Evolutionary conservation across 2,113 vertebrate genomes (phyloP), one percentile per base, ranked within the genome.

Genomic region (Panthera leo): DNA sequence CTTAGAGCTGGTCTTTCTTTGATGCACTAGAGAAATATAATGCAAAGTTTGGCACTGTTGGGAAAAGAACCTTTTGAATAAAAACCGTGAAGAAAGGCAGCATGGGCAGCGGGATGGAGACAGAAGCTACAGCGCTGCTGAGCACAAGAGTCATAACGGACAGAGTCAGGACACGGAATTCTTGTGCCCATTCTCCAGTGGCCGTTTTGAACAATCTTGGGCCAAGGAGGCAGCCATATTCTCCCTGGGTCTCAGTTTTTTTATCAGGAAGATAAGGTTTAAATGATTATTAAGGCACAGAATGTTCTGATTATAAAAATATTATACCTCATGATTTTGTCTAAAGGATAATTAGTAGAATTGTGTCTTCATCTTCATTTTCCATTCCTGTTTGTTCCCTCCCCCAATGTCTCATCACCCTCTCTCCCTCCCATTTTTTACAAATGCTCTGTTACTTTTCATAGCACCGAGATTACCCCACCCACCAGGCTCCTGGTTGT

Each of bases 221-320:
- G 25, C 19, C 55, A 90, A 78, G n/a, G 61, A 95, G 2, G 18
- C 11, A 31, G 2, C 23, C 11, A 31, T 55, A 53, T 3, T 89
- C 13, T 51, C 3, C 51, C 48, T 75, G 18, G 29, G 5, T 48
- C 31, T 83, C 13, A 36, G 7, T 71, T 95, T 84, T 18, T 16
- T 53, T 12, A 63, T 85, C 23, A 27, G 6, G 16, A 87, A 78
- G 3, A 58, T 68, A 63, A 55, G 51, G 12, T 58, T 88, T 84
- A 85, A 53, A 36, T 89, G 16, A 96, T 83, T 31, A 79, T 29
- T 51, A 84, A 89, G 31, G 42, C 45, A 58, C 3, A 29, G 58
- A 55, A 76, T 89, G 39, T 31, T 86, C 36, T 63, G 61, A 53
- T 34, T 78, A 25, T 48, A 80, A 95, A 86, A 93, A 13, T 61